Evolutionary conservation across 2,797 vertebrate genomes (phyloP), one percentile per base, ranked within the genome.

Genomic region (Setipinna tenuifilis): DNA sequence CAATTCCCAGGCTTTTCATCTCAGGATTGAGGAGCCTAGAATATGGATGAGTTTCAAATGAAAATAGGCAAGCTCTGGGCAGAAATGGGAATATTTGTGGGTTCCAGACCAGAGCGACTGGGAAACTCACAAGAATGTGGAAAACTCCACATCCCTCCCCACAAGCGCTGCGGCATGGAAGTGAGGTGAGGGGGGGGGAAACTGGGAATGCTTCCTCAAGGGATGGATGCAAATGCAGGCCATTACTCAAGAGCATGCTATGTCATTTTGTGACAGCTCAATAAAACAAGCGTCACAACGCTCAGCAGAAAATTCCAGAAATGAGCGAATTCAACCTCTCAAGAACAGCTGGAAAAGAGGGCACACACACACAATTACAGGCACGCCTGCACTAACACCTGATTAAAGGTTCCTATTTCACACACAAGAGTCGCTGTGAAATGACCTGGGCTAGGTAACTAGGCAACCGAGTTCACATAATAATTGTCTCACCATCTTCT

Each of bases 1-100:
- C 82, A 83, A 88, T 83, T 88, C 86, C 85, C 65, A 82, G 85
- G 81, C 87, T 89, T 92, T 71, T 87, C n/a, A 90, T 91, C 93
- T 91, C 90, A 85, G 88, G 54, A 91, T 90, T 59, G 87, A 16
- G 71, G 35, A 54, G 50, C 85, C 82, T 84, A 50, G 85, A 85
- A 84, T 80, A 41, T 59, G 82, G 88, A 88, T 88, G 83, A 85
- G 86, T 87, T 87, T 80, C 35, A 61, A 81, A n/a, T 75, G 25
- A 83, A 89, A 92, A 87, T 82, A 92, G 85, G 19, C 81, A 84
- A 86, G 57, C 61, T 85, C 61, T 61, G 65, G 61, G 82, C 83
- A 48, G 71, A 91, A 91, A 88, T 78, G 35, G 58, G 80, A 65
- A 90, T 91, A 87, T 90, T 87, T 93, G 90, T 85, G 90, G 89